These are phyloP conservation scores for Enteromius afrohamiltoni DNA, from an alignment of 2,797 vertebrate species.

Conservation along the genomic window DNA sequence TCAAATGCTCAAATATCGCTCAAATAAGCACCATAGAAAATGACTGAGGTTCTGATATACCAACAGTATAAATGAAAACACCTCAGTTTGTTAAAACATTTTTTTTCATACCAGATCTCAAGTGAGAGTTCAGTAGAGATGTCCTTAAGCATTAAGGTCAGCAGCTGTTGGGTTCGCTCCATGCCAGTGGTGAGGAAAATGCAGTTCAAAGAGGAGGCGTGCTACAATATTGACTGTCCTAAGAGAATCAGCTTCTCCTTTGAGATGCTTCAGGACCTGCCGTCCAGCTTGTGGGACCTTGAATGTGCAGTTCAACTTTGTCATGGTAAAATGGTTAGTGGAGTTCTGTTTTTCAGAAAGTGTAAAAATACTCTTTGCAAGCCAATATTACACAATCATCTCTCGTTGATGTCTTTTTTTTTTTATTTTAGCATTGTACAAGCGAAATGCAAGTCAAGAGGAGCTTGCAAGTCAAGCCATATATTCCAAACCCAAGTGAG, in stretches of 20 bases:
- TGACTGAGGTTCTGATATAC: neutral
- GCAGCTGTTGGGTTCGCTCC: conserved; percentile 67
- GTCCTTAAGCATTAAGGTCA: conserved; percentile 68
- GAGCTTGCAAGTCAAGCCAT: conserved; percentile 70
- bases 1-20: neutral
- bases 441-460: conserved; percentile 69
- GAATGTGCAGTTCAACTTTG: conserved; percentile 73
- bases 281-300: conserved; percentile 74
- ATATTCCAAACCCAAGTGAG: conserved; percentile 71
- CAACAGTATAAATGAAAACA: neutral
- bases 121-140: conserved; percentile 53
- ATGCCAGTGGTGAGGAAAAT: conserved; percentile 62
- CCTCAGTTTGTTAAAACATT: conserved; percentile 17
- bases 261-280: conserved; percentile 70
- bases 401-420: neutral
- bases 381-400: neutral
- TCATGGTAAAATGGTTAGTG: conserved; percentile 55
- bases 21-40: neutral
- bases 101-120: conserved; percentile 67
- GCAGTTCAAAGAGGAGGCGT: conserved; percentile 68
- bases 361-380: neutral
- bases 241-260: conserved; percentile 78
- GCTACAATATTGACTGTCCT: conserved; percentile 64
- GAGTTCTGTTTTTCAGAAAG: neutral
- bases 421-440: conserved; percentile 67